Evolutionary conservation across 1,140 invertebrate species (phyloP).

Genomic region (Notospermus geniculatus): DNA sequence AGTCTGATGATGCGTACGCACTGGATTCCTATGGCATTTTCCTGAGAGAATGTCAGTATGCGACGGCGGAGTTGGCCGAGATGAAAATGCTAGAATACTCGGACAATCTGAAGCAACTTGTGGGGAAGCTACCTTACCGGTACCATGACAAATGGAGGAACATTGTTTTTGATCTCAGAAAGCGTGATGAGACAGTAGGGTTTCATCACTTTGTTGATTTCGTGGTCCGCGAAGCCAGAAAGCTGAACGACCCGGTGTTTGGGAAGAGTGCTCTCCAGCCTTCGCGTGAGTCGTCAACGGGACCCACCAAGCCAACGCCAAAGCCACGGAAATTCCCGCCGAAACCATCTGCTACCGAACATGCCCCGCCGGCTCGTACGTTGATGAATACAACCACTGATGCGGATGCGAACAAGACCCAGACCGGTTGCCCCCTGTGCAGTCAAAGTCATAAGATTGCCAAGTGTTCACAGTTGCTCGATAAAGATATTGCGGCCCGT

Average conservation of each 20-base stretch:
- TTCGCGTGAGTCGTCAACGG: too few relatives aligned
- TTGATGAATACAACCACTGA: too few relatives aligned
- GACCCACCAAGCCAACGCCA: too few relatives aligned
- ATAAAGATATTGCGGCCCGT: too few relatives aligned
- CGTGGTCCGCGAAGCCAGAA: neutral
- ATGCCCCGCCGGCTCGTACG: too few relatives aligned
- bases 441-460: too few relatives aligned
- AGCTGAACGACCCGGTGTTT: constrained; percentile 7
- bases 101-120: neutral
- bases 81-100: constrained; percentile 5
- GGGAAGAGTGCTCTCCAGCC: neutral
- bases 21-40: constrained; percentile 5
- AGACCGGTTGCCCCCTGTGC: too few relatives aligned
- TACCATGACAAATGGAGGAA: neutral
- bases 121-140: constrained; percentile 6
- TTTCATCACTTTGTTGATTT: constrained; percentile 7
- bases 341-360: too few relatives aligned
- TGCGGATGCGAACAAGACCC: too few relatives aligned
- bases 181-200: neutral
- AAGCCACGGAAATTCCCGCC: too few relatives aligned
- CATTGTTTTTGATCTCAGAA: neutral
- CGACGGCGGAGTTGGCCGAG: neutral
- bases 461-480: too few relatives aligned
- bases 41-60: too few relatives aligned
- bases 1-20: neutral